phyloP scores from a whole-genome alignment of 2,797 vertebrate genomes.

The Phylloscopus collybita region DNA sequence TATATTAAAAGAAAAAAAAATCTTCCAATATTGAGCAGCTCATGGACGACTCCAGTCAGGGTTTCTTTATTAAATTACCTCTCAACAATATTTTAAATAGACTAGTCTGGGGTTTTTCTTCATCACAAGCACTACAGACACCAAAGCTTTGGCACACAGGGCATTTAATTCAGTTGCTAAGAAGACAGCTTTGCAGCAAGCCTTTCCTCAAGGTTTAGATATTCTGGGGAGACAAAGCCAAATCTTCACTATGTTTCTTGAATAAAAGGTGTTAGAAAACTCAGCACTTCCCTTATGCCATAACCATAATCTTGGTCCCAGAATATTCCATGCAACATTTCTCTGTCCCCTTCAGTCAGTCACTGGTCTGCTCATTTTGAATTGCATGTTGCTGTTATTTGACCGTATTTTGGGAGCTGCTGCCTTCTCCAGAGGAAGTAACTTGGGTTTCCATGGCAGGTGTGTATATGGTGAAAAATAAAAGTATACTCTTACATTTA shows the following conservation, averaged over 20 bases:
- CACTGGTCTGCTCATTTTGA: rapidly evolving
- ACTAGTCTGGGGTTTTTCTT: neutral
- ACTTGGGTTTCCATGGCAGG: neutral
- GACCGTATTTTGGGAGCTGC: neutral
- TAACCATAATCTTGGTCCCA: neutral
- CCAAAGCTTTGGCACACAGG: neutral
- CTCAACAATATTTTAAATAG: neutral
- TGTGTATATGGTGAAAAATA: neutral
- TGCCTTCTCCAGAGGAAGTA: neutral
- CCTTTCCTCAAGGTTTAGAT: neutral
- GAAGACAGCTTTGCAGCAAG: neutral
- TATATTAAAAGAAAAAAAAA: neutral
- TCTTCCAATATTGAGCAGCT: neutral
- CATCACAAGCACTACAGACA: neutral
- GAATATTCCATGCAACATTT: neutral
- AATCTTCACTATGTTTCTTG: neutral
- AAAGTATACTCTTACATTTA: neutral
- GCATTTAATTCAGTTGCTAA: neutral
- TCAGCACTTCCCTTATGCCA: neutral
- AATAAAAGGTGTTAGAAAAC: neutral
- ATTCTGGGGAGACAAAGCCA: neutral
- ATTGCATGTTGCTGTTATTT: neutral
- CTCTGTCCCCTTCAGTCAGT: neutral
- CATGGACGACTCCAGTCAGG: neutral
- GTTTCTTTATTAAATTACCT: neutral